A percentile compares a stretch with the other conserved stretches of the same genome.
Conservation (phyloP, 1,140 invertebrate species). For the Phymorhynchus buccinoides region DNA sequence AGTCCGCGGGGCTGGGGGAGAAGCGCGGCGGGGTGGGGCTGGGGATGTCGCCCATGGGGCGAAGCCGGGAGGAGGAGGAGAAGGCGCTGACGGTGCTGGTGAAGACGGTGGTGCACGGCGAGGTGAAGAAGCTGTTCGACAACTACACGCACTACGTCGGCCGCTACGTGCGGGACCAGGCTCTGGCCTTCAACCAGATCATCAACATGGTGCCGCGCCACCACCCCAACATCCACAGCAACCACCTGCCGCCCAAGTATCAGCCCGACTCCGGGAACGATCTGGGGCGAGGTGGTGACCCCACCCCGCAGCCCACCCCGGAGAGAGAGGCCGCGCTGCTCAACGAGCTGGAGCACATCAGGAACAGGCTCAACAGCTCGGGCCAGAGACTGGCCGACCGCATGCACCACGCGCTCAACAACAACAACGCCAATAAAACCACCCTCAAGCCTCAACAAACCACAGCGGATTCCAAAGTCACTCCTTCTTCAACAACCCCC, state of each 20-base stretch:
- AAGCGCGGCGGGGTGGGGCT: background rate
- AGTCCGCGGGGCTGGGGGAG: background rate
- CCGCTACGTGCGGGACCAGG: conserved; percentile 44
- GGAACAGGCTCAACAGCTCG: conserved; percentile 31
- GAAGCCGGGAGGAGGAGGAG: conserved; percentile 40
- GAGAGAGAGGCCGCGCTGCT: background rate
- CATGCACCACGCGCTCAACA: conserved; percentile 28
- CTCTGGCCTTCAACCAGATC: conserved; percentile 43
- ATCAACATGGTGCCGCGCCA: conserved; percentile 37
- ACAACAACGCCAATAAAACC: background rate
- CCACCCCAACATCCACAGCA: background rate
- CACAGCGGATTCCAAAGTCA: background rate
- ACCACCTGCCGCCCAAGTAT: conserved; percentile 13
- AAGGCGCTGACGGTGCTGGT: conserved; percentile 41
- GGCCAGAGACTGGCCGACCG: conserved; percentile 21
- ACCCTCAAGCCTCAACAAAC: background rate
- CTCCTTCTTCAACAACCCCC: background rate
- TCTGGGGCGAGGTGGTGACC: conserved; percentile 14
- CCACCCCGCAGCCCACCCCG: background rate
- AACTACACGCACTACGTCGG: conserved; percentile 49
- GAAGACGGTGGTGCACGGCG: conserved; percentile 46
- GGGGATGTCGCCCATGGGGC: conserved; percentile 30
- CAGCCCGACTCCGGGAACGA: background rate
- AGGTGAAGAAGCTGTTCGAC: conserved; percentile 42
- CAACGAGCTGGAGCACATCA: conserved; percentile 19